A percentile compares a stretch with the other conserved stretches of the same genome.
These are phyloP conservation scores for Clarias gariepinus DNA, from an alignment of 2,113 vertebrate species.

Conservation along the genomic window DNA sequence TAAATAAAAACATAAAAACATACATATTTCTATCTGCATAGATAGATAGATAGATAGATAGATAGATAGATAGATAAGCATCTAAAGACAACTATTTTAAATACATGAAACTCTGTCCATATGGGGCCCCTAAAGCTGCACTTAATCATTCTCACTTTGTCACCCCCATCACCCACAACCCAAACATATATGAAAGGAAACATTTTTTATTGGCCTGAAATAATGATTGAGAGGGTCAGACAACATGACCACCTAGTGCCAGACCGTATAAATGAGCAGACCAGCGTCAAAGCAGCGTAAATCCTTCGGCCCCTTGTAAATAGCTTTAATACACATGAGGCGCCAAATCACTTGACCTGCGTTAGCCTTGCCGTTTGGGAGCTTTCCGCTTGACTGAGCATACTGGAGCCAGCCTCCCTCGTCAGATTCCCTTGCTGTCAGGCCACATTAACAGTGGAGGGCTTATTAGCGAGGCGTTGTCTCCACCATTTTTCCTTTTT, in stretches of 20 bases:
- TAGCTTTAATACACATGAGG: conserved; percentile 81
- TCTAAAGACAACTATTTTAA: neutral
- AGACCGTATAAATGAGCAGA: conserved; percentile 68
- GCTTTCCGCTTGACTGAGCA: conserved; percentile 77
- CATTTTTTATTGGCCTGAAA: conserved; percentile 66
- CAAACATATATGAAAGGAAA: conserved; percentile 59
- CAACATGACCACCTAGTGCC: conserved; percentile 64
- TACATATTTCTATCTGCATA: neutral
- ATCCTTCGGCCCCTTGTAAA: conserved; percentile 78
- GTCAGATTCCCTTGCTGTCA: conserved; percentile 80
- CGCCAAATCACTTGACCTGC: conserved; percentile 87
- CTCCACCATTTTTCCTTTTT: conserved; percentile 45
- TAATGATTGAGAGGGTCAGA: conserved; percentile 72
- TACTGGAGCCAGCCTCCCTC: conserved; percentile 69
- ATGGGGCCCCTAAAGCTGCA: conserved; percentile 24
- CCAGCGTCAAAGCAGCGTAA: conserved; percentile 64
- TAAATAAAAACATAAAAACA: neutral
- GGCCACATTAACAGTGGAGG: conserved; percentile 78
- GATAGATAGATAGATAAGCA: no score
- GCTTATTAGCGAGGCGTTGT: conserved; percentile 72
- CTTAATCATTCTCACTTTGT: conserved; percentile 57
- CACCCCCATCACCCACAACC: conserved; percentile 56
- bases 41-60: no score
- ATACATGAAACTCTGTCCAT: neutral
- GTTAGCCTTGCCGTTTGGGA: conserved; percentile 72